phyloP scores from a whole-genome alignment of 2,888 invertebrate species.

The Synergus japonicus region DNA sequence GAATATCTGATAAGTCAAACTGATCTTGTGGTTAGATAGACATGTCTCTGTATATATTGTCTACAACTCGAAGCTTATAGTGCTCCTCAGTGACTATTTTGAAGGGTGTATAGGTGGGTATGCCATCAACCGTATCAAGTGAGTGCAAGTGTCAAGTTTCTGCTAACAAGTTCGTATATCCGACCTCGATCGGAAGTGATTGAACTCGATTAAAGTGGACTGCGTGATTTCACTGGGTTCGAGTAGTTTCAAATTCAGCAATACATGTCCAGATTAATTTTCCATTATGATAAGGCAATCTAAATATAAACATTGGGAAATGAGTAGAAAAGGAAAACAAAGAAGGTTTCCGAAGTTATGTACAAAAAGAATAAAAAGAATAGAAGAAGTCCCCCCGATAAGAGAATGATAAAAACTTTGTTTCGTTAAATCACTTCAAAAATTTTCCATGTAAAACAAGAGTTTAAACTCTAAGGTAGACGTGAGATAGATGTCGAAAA shows the following conservation, averaged over 20 bases:
- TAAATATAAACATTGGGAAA: neutral
- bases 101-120: neutral
- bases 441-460: neutral
- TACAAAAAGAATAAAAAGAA: no score
- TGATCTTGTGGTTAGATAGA: no score
- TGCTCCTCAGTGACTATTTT: neutral
- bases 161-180: slow-evolving; percentile 7
- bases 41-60: neutral
- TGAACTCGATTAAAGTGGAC: slow-evolving; percentile 1
- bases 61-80: neutral
- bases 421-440: neutral
- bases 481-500: neutral
- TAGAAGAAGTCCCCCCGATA: neutral
- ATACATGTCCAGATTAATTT: neutral
- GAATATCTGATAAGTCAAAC: no score
- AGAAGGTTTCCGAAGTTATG: no score
- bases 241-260: neutral
- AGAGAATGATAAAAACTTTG: neutral
- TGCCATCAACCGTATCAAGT: neutral
- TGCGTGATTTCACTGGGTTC: neutral
- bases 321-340: no score
- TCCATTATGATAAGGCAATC: neutral
- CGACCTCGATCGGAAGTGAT: slow-evolving; percentile 7
- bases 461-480: neutral
- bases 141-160: neutral